Percentiles rank a stretch among this genome's conserved stretches.
phyloP scores from a whole-genome alignment of 2,113 vertebrate genomes.

The Perognathus longimembris region DNA sequence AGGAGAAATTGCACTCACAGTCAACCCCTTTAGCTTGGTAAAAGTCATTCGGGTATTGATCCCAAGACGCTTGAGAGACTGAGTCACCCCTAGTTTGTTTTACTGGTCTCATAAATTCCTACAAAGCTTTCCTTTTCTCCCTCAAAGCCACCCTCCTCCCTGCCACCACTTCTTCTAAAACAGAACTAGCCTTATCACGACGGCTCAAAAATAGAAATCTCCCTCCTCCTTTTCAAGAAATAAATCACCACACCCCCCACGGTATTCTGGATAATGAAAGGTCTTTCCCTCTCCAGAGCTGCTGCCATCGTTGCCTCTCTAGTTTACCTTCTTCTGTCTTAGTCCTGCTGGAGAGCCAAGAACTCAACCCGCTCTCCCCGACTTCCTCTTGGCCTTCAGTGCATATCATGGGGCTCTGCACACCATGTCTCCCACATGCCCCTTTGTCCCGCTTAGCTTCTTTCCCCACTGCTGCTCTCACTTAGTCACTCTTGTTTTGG shows the following conservation, averaged over 20 bases:
- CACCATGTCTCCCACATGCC: not conserved
- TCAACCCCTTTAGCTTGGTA: not conserved
- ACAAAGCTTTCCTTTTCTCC: not conserved
- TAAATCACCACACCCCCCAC: too few species aligned
- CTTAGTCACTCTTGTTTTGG: not conserved
- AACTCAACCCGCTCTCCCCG: not conserved
- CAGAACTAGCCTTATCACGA: not conserved
- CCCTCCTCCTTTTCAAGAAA: not conserved
- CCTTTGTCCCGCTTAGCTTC: not conserved
- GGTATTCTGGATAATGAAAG: not conserved
- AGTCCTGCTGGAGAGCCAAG: not conserved
- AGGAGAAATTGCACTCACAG: not conserved
- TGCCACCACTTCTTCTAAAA: conserved; percentile 27
- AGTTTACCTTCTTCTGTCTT: not conserved
- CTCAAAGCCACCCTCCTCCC: not conserved
- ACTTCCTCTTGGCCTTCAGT: not conserved
- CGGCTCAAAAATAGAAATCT: not conserved
- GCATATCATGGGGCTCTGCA: not conserved
- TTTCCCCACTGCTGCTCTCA: not conserved
- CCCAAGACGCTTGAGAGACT: not conserved
- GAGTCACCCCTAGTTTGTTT: not conserved
- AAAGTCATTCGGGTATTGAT: not conserved
- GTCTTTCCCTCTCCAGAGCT: not conserved
- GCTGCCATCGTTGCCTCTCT: not conserved
- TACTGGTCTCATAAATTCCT: not conserved